Conservation (phyloP, 2,888 invertebrate species). For the Torymus texanus region DNA sequence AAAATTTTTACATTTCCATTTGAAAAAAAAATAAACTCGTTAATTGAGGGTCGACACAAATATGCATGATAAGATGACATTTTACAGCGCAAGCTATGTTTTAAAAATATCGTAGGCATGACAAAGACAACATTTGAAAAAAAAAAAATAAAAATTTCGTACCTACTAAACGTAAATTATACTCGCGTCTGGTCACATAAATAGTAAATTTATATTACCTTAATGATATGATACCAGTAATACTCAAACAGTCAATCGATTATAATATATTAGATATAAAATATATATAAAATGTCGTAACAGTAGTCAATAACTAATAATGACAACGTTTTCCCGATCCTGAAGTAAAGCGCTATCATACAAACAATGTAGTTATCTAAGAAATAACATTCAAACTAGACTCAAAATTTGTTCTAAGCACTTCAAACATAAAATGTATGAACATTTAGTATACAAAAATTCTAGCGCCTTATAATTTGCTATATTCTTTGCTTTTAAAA, state of each 20-base stretch:
- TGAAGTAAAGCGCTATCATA: conserved; percentile 47
- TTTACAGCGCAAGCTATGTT: conserved; percentile 31
- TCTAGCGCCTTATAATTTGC: neutral
- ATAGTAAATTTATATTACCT: conserved; percentile 33
- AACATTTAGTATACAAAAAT: conserved; percentile 6
- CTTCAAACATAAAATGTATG: no score
- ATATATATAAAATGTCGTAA: conserved; percentile 61
- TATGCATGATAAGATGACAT: conserved; percentile 9
- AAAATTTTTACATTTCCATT: conserved; percentile 39
- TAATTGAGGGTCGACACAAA: conserved; percentile 47
- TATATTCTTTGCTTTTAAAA: conserved; percentile 2
- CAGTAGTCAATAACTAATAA: conserved; percentile 68
- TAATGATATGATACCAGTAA: conserved; percentile 43
- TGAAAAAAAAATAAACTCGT: conserved; percentile 42
- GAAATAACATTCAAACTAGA: conserved; percentile 41
- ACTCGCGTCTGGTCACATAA: conserved; percentile 29
- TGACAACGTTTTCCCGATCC: conserved; percentile 52
- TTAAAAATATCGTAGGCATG: conserved; percentile 15
- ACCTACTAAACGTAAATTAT: conserved; percentile 35
- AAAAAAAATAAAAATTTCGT: conserved; percentile 22
- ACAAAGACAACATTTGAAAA: conserved; percentile 15
- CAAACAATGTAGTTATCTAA: conserved; percentile 45
- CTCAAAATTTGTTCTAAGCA: no score
- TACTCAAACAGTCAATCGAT: conserved; percentile 49
- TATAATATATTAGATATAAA: conserved; percentile 55